These are phyloP conservation scores for Rhadinocentrus ornatus DNA, from an alignment of 2,797 vertebrate species.

Conservation along the genomic window DNA sequence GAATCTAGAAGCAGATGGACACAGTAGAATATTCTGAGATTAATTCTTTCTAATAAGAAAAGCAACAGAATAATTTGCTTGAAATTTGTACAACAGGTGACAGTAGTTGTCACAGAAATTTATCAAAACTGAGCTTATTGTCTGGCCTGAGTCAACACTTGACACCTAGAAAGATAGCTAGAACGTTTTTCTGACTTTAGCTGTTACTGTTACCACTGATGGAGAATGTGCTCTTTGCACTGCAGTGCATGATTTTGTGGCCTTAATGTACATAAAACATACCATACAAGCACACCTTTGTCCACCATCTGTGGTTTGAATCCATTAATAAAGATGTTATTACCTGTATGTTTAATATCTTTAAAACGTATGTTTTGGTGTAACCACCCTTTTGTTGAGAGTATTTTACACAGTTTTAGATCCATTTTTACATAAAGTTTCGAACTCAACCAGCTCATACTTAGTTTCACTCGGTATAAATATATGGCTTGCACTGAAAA, in stretches of 20 bases:
- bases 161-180: constrained; percentile 3
- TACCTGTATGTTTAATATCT: no score
- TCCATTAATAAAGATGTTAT: no score
- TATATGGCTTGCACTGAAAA: no score
- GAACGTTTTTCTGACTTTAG: constrained; percentile 38
- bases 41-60: constrained; percentile 6
- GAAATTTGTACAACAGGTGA: constrained; percentile 21
- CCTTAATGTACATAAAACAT: background rate
- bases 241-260: background rate
- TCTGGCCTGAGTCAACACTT: constrained; percentile 28
- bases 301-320: no score
- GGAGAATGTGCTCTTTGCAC: constrained; percentile 11
- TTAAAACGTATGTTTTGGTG: no score
- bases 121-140: constrained; percentile 40
- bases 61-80: constrained; percentile 4
- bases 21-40: background rate
- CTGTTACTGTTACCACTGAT: constrained; percentile 29
- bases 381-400: no score
- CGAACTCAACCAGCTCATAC: no score
- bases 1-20: background rate
- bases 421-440: no score
- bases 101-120: constrained; percentile 27
- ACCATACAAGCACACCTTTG: background rate
- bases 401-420: no score
- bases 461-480: no score